These are phyloP conservation scores for Acleris sparsana DNA, from an alignment of 2,888 invertebrate genomes.

Conservation along the genomic window DNA sequence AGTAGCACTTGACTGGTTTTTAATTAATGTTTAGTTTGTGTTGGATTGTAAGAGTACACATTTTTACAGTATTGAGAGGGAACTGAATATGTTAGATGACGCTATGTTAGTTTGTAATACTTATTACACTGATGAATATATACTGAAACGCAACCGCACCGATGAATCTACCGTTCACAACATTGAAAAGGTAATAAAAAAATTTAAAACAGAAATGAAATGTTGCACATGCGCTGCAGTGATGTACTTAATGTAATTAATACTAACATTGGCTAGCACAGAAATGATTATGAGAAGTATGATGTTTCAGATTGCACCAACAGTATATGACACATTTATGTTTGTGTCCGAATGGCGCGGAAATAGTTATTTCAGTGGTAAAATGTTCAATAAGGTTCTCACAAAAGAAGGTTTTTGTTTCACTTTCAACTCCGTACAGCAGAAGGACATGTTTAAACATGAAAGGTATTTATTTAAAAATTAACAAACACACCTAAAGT, in stretches of 20 bases:
- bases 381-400: constrained; percentile 18
- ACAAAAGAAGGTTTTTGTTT: constrained; percentile 26
- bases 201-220: no score
- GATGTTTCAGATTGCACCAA: constrained; percentile 22
- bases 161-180: constrained; percentile 9
- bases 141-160: neutral
- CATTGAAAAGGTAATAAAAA: constrained; percentile 9
- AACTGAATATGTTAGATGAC: constrained; percentile 15
- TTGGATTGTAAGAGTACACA: neutral
- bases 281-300: no score
- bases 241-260: no score
- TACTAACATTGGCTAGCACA: no score
- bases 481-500: no score
- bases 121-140: neutral
- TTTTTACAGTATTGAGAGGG: constrained; percentile 5
- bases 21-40: neutral
- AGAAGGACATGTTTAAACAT: constrained; percentile 10
- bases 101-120: constrained; percentile 18
- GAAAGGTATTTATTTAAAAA: no score
- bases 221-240: no score
- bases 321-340: no score
- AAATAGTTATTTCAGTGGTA: neutral
- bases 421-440: constrained; percentile 16
- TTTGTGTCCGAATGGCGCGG: no score
- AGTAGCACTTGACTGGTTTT: no score